Base-by-base conservation (phyloP, 2,888 invertebrate genomes). In the Drosophila anomelani region DNA sequence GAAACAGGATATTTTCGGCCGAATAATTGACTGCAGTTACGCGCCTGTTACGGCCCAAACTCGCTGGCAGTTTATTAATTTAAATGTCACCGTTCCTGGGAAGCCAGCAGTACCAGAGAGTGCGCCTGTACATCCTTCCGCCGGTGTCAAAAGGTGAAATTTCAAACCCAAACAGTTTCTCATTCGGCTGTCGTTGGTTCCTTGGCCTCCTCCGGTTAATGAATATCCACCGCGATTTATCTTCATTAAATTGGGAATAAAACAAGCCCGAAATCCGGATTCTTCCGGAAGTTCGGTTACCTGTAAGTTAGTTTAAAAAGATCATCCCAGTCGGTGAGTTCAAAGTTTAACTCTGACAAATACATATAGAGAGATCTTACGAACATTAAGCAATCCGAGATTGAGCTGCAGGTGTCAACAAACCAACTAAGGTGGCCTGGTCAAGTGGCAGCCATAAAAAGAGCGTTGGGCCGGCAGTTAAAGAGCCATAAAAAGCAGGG, bases 1-100 rank as follows among this genome's bases (percentile, higher is more conserved):
- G 87, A 85, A 88, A 87, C 80, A 67, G 85, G 88, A 86, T 84
- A 80, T 76, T 66, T 67, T 60, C 56, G 63, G 63, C 73, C 62
- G 60, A 56, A 86, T 83, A 83, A 83, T 88, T 88, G 84, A 84
- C 82, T 87, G 71, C 70, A 72, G 82, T 82, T 85, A 81, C 69
- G 78, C 76, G 85, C 73, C 81, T 81, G 80, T 81, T 81, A 77
- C 56, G 55, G 72, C 49, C 73, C 49, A 49, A 38, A 56, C 68
- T 44, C 56, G 7, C 49, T 56, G 59, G 70, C 59, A 88, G 79
- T 85, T 83, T 90, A 89, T 89, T 89, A 89, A 89, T 89, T 90
- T 87, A 80, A 80, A 85, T 90, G 89, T 87, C 88, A 82, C 68
- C 46, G 61, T 49, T 47, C 57, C 49, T 55, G 69, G 56, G 32